A percentile compares a stretch with the other conserved stretches of the same genome.
These are phyloP conservation scores for Delia radicum DNA, from an alignment of 1,140 invertebrate genomes.

Conservation along the genomic window DNA sequence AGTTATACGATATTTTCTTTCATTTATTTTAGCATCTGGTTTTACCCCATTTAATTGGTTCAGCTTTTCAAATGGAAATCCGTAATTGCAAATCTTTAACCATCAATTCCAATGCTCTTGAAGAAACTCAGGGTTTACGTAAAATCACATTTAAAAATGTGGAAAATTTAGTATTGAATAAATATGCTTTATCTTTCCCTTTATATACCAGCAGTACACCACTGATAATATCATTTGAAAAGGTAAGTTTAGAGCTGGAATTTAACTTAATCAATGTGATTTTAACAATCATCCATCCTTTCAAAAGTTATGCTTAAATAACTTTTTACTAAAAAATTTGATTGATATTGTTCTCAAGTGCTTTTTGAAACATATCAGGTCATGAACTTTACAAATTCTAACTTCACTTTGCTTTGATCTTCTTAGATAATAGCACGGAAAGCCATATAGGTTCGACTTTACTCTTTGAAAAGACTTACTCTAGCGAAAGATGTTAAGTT, in stretches of 20 bases:
- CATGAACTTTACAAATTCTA: too few species aligned
- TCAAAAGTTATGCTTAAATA: too few species aligned
- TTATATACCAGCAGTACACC: slow-evolving; percentile 47
- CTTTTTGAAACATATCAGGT: too few species aligned
- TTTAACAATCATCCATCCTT: too few species aligned
- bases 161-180: slow-evolving; percentile 56
- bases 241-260: slow-evolving; percentile 30
- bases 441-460: too few species aligned
- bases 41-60: slow-evolving; percentile 38
- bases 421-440: too few species aligned
- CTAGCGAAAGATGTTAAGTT: too few species aligned
- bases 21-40: slow-evolving; percentile 37
- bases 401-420: too few species aligned
- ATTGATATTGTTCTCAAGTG: too few species aligned
- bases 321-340: too few species aligned
- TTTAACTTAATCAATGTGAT: too few species aligned
- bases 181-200: slow-evolving; percentile 42
- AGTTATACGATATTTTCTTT: neutral
- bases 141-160: slow-evolving; percentile 59
- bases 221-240: slow-evolving; percentile 46
- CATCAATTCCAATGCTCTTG: slow-evolving; percentile 47
- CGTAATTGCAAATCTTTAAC: slow-evolving; percentile 44
- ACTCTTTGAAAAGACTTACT: too few species aligned
- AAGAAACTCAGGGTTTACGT: slow-evolving; percentile 56
- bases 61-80: slow-evolving; percentile 42